Percentiles rank a stretch among this genome's conserved stretches.
Conservation (phyloP, 2,113 vertebrate genomes). For the Polyodon spathula region DNA sequence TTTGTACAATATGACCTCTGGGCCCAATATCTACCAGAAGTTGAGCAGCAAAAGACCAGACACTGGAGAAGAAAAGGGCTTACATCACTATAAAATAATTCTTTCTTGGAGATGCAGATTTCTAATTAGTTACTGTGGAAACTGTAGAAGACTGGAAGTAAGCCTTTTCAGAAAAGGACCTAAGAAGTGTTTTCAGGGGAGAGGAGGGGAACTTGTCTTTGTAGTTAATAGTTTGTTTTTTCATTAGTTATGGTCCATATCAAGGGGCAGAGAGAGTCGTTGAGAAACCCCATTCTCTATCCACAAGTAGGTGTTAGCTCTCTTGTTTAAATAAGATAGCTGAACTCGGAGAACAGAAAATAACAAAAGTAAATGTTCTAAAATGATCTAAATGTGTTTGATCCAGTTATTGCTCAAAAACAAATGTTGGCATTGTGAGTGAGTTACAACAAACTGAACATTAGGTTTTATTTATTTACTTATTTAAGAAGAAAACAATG, state of each 20-base stretch:
- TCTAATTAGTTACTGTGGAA: conserved; percentile 76
- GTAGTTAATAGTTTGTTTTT: conserved; percentile 1
- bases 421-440: too few relatives aligned
- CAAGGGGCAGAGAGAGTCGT: background rate
- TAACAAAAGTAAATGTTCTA: too few relatives aligned
- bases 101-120: conserved; percentile 71
- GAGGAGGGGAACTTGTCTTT: background rate
- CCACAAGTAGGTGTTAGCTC: too few relatives aligned
- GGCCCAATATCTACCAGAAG: conserved; percentile 64
- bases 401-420: too few relatives aligned
- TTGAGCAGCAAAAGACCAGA: conserved; percentile 64
- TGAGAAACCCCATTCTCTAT: background rate
- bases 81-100: conserved; percentile 75
- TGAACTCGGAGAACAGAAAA: too few relatives aligned
- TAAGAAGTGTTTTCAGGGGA: background rate
- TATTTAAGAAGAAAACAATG: too few relatives aligned
- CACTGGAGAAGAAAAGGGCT: conserved; percentile 62
- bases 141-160: conserved; percentile 63
- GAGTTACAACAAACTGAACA: too few relatives aligned
- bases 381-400: too few relatives aligned
- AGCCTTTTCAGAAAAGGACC: conserved; percentile 29
- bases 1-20: conserved; percentile 73
- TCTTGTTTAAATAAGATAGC: too few relatives aligned
- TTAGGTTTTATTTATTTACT: too few relatives aligned
- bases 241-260: background rate